Evolutionary conservation across 2,888 invertebrate species (phyloP), one percentile per base, ranked within the genome.

Genomic region (Volucella inanis): DNA sequence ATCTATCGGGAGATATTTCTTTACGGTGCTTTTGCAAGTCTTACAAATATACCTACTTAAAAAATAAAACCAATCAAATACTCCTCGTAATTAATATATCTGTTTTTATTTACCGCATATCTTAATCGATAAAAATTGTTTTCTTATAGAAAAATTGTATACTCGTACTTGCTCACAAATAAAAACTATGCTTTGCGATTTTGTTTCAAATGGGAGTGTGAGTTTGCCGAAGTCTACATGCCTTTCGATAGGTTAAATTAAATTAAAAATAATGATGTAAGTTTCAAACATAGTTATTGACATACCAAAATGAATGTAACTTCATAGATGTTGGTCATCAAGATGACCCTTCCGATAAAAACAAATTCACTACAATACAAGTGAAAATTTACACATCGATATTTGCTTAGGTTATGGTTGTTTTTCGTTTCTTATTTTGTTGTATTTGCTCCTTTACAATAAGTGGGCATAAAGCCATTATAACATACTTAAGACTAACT

Each of bases 101-200:
- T 64, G 39, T 57, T 75, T 83, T 78, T 74, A 70, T 83, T 84
- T 74, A 47, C 65, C 54, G 64, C 75, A 61, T 75, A 83, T 68
- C 31, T 52, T 79, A 65, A 38, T 59, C 59, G 70, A 79, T 62
- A 83, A 59, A 84, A 65, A 82, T 62, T 61, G 72, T 77, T 61
- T 55, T 61, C 49, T 57, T 79, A 59, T 78, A 83, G 57, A 78
- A 79, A 31, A 84, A 84, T 55, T 59, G 12, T 68, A 67, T 75
- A 59, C 65, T 70, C 70, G 65, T 75, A 59, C 65, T 75, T 75
- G 64, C 52, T 65, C 70, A 43, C 49, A 64, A 57, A 11, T 1
- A n/a, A 55, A 62, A 12, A 64, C 55, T 41, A 71, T 61, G 49
- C 62, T 45, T 31, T 15, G 61, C 50, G 22, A 67, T 52, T 38